Conservation (phyloP, 2,797 vertebrate genomes). For the Nannoperca obscura region DNA sequence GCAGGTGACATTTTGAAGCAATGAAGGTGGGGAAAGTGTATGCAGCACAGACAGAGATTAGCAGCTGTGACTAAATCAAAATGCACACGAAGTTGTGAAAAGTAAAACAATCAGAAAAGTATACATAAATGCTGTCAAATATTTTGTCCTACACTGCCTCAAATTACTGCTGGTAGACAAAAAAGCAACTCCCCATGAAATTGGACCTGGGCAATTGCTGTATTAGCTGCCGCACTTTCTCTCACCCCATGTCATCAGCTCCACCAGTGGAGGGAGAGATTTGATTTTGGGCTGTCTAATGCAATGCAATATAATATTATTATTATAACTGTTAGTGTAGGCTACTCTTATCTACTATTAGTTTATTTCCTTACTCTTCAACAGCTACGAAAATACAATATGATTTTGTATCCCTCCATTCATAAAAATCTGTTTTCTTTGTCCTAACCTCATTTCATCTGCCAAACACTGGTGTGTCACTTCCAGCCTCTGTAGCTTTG, state of each 20-base stretch:
- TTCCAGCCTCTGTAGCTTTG: slow-evolving; percentile 46
- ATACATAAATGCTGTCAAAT: slow-evolving; percentile 45
- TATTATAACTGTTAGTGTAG: slow-evolving; percentile 28
- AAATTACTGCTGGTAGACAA: slow-evolving; percentile 39
- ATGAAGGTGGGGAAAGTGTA: slow-evolving; percentile 10
- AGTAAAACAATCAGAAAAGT: slow-evolving; percentile 36
- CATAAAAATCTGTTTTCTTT: slow-evolving; percentile 39
- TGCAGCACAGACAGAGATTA: slow-evolving; percentile 24
- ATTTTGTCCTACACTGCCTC: background rate
- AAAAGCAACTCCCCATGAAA: slow-evolving; percentile 55
- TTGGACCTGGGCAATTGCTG: slow-evolving; percentile 40
- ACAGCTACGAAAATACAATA: slow-evolving; percentile 20
- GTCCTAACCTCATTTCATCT: slow-evolving; percentile 49
- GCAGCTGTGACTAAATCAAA: slow-evolving; percentile 49
- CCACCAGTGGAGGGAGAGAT: slow-evolving; percentile 38
- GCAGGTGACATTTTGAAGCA: slow-evolving; percentile 62
- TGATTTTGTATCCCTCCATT: slow-evolving; percentile 33
- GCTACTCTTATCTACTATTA: slow-evolving; percentile 25
- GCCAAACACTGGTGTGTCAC: slow-evolving; percentile 39
- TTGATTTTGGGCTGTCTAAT: slow-evolving; percentile 52
- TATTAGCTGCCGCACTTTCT: slow-evolving; percentile 34
- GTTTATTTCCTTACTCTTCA: slow-evolving; percentile 39
- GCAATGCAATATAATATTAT: slow-evolving; percentile 26
- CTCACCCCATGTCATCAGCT: slow-evolving; percentile 40
- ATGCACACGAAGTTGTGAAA: slow-evolving; percentile 37